These are phyloP conservation scores for Lampris megalopsis DNA, from an alignment of 2,113 vertebrate species.

Conservation along the genomic window DNA sequence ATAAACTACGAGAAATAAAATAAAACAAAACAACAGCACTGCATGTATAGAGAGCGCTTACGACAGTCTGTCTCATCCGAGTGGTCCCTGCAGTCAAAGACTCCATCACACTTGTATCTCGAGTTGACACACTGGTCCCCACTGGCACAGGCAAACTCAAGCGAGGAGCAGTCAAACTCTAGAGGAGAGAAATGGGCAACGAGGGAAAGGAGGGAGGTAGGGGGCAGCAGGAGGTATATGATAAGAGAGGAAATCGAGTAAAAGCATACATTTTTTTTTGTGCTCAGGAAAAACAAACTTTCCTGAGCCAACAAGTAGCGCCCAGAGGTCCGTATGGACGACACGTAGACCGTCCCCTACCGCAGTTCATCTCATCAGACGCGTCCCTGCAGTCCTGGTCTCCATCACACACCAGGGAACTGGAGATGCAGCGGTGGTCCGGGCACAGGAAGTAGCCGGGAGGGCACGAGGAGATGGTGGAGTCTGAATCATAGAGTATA, in stretches of 20 bases:
- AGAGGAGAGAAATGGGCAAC: neutral
- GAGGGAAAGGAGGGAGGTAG: neutral
- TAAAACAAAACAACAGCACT: too few relatives aligned
- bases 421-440: conserved; percentile 75
- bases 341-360: conserved; percentile 36
- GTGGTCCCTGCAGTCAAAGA: conserved; percentile 79
- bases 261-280: neutral
- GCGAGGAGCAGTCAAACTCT: conserved; percentile 72
- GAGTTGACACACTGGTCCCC: conserved; percentile 74
- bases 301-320: too few relatives aligned
- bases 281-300: too few relatives aligned
- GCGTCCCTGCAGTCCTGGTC: conserved; percentile 80
- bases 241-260: neutral
- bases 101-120: conserved; percentile 73
- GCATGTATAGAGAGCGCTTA: conserved; percentile 44
- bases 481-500: conserved; percentile 56
- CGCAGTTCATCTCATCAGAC: conserved; percentile 78
- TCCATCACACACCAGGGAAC: conserved; percentile 73
- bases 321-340: neutral
- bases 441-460: conserved; percentile 76
- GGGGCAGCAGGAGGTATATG: neutral
- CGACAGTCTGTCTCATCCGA: conserved; percentile 77
- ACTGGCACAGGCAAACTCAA: conserved; percentile 77
- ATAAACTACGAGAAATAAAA: too few relatives aligned
- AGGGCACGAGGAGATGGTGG: conserved; percentile 70